Evolutionary conservation across 1,140 invertebrate genomes (phyloP), one percentile per base, ranked within the genome.

Genomic region (Eriosoma lanigerum): DNA sequence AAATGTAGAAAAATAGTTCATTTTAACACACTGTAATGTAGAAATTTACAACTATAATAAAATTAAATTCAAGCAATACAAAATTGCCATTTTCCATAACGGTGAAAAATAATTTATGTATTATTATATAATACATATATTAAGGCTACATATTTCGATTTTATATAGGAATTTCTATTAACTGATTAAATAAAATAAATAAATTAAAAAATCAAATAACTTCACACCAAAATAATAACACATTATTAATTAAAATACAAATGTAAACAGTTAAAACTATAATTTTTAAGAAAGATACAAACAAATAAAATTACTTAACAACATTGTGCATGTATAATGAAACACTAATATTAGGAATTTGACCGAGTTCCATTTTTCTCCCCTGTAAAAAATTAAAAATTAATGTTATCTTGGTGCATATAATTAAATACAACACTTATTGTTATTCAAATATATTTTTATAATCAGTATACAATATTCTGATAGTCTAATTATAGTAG

Each of bases 281-380:
- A 29, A 72, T 19, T 48, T 24, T 17, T 21, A 66, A 12, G 38
- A 13, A 66, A 29, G 26, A 68, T 24, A 13, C 46, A 68, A 68
- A 68, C 13, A 48, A 68, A 68, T 24, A 26, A 24, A 58, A 68
- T 48, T 50, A 72, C 52, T 72, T 17, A 72, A 72, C 68, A 72
- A 52, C 10, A 72, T 72, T 26, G 46, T 72, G 68, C 46, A 72
- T 5, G 46, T 24, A 48, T 13, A 68, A 24, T 26, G 15, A 50
- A 72, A 44, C 21, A 66, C 29, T 70, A 70, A 29, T 52, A 50
- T 72, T 72, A 72, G 15, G 48, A 52, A 24, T 50, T 72, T 26
- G 17, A 19, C 68, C 12, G 68, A 52, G 46, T 72, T 72, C 17
- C 68, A 72, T 50, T 72, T 72, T 72, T 72, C 26, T 50, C 48